Evolutionary conservation across 2,888 invertebrate genomes (phyloP), one percentile per base, ranked within the genome.

Genomic region (Temnothorax rugatulus): DNA sequence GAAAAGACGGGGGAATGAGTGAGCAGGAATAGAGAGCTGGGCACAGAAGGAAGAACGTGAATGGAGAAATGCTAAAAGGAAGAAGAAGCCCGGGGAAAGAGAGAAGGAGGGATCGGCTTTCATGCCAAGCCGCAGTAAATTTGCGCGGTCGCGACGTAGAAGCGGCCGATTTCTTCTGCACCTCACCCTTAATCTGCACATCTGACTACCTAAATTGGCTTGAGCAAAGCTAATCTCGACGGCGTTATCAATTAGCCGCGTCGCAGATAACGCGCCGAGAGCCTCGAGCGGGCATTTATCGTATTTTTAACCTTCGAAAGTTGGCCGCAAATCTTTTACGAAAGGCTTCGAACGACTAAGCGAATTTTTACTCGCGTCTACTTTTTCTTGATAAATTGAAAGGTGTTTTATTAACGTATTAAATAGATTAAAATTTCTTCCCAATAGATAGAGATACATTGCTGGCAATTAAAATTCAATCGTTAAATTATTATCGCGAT

Each of bases 221-320:
- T 77, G 88, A 87, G 91, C 89, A 87, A 89, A 89, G 90, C 92
- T 93, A 92, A 93, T 93, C 92, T 92, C 84, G 84, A 87, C 88
- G 91, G 91, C 90, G 92, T 93, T 93, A 93, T 93, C 93, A 93
- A 93, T 93, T 93, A 93, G 90, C 86, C 85, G 83, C 81, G 74
- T 86, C 85, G 85, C 87, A 85, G 91, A 92, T 93, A 92, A 89
- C 87, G 77, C 83, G 85, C 41, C 57, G 15, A 15, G 82, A 41
- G 76, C 68, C 64, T 38, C 18, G 81, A 47, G 25, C 69, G 77
- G 59, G 77, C 82, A 81, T 71, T 61, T 86, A 84, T 81, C 84
- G 87, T 85, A 87, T 85, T 89, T 88, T 87, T 87, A 66, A 84
- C 83, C 71, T 77, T 86, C 86, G 87, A 82, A 84, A 83, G 74